Percentiles rank a stretch among this genome's conserved stretches.
These are phyloP conservation scores for Ceratina australensis DNA, from an alignment of 1,140 invertebrate genomes.

Conservation along the genomic window DNA sequence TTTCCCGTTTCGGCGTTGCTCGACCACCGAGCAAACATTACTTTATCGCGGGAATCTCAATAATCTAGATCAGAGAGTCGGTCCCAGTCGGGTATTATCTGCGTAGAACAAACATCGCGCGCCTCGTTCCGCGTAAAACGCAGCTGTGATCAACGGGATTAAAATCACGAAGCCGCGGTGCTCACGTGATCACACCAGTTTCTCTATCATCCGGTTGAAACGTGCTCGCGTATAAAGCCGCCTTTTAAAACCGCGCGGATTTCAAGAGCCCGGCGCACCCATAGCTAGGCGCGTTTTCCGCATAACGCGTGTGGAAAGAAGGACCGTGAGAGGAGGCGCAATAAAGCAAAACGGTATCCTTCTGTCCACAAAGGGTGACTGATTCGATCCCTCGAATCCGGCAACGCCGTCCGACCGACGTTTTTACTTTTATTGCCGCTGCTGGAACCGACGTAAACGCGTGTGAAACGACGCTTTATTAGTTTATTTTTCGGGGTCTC, in stretches of 20 bases:
- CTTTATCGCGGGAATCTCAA: neutral
- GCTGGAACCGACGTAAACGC: slow-evolving; percentile 51
- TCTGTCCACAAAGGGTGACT: slow-evolving; percentile 62
- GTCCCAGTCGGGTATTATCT: neutral
- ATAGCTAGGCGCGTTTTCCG: slow-evolving; percentile 35
- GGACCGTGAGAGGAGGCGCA: slow-evolving; percentile 34
- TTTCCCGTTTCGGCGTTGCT: neutral
- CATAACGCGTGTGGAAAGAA: slow-evolving; percentile 10
- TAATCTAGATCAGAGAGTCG: neutral
- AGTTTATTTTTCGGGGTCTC: slow-evolving; percentile 61
- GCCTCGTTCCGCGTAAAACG: neutral
- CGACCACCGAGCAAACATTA: neutral
- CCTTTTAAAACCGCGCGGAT: slow-evolving; percentile 45
- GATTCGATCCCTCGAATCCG: slow-evolving; percentile 53
- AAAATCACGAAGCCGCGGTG: slow-evolving; percentile 13
- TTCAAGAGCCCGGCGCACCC: slow-evolving; percentile 44
- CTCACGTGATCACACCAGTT: slow-evolving; percentile 41
- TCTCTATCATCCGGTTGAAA: slow-evolving; percentile 12
- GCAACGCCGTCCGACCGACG: slow-evolving; percentile 32
- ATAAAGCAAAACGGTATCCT: slow-evolving; percentile 52
- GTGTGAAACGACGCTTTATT: slow-evolving; percentile 64
- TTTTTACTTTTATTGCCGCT: slow-evolving; percentile 60
- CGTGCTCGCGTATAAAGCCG: slow-evolving; percentile 32
- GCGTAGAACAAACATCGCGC: neutral
- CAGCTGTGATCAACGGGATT: slow-evolving; percentile 27